A percentile compares a stretch with the other conserved stretches of the same genome.
These are phyloP conservation scores for Clarias batrachus DNA, from an alignment of 2,113 vertebrate species.

Conservation along the genomic window DNA sequence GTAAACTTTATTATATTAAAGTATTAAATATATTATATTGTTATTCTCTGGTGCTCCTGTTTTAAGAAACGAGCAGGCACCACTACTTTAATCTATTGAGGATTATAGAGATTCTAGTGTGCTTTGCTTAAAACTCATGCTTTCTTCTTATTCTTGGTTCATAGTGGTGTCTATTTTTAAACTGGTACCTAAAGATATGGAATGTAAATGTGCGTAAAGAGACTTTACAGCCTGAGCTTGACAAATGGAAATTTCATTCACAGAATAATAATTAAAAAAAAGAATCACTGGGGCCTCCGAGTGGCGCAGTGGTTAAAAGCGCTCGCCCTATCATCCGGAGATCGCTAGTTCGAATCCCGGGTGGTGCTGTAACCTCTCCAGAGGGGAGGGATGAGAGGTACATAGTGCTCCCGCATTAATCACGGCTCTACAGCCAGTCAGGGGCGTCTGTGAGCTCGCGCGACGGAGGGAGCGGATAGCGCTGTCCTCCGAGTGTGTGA, in stretches of 20 bases:
- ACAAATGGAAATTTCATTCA: not conserved
- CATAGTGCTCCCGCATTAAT: no score
- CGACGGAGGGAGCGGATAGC: no score
- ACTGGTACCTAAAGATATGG: slow-evolving; percentile 50
- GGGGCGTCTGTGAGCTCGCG: no score
- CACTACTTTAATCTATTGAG: not conserved
- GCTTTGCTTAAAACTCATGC: not conserved
- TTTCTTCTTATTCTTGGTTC: not conserved
- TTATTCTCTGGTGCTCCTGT: not conserved
- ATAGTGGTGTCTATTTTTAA: slow-evolving; percentile 57
- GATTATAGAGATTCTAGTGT: not conserved
- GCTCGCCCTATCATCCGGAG: no score
- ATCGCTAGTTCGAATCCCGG: no score
- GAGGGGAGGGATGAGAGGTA: no score
- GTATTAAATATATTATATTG: not conserved
- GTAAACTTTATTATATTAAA: not conserved
- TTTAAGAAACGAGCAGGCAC: not conserved
- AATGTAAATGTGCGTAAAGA: slow-evolving; percentile 47
- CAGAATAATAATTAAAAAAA: not conserved
- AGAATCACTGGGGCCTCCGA: no score
- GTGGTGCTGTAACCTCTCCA: no score
- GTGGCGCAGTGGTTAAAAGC: no score
- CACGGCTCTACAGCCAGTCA: no score
- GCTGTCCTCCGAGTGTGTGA: no score
- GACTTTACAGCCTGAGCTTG: not conserved